Base-by-base conservation (phyloP, 2,888 invertebrate species). In the Acleris sparsana region DNA sequence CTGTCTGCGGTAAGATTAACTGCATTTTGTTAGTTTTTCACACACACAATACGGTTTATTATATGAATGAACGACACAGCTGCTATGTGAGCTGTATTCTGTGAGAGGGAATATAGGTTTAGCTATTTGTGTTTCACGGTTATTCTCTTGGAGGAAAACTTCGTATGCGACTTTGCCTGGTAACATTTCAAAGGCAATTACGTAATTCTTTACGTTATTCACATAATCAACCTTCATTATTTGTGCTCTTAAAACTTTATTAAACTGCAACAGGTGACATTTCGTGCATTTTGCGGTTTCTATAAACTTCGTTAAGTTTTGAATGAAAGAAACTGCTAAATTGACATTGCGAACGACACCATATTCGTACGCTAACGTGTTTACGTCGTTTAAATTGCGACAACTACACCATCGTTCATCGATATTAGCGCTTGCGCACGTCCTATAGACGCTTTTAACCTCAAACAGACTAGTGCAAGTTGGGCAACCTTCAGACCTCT, bases 401-500 rank as follows among this genome's bases (percentile, higher is more conserved):
- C 96, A 96, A 39, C 95, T 95, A 77, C 96, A 96, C 96, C 96
- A 96, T 74, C 95, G 95, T n/a, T 94, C 93, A 7, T 87, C 89
- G 5, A 97, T 93, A 0, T 94, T 93, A 3, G 94, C 95, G 52
- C 96, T 94, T 13, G 85, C 84, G 75, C 97, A 97, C 0, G 94
- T 94, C 46, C 96, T 89, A 33, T 93, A 86, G 2, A 84, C 80
- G 0, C 94, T 89, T 0, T 94, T 93, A 53, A 93, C 89, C 51
- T 86, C 79, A 62, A 96, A 94, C 48, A 97, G 77, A 62, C 94
- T 94, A 53, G 86, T 88, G 73, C 96, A 96, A 13, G 85, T 88
- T 0, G 94, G 90, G 76, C 96, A 96, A 16, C 93, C 94, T 48
- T 82, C 81, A 39, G 94, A 92, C 5, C 80, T 76, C 17, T 78